Evolutionary conservation across 2,888 invertebrate genomes (phyloP).

Genomic region (Pammene aurita): DNA sequence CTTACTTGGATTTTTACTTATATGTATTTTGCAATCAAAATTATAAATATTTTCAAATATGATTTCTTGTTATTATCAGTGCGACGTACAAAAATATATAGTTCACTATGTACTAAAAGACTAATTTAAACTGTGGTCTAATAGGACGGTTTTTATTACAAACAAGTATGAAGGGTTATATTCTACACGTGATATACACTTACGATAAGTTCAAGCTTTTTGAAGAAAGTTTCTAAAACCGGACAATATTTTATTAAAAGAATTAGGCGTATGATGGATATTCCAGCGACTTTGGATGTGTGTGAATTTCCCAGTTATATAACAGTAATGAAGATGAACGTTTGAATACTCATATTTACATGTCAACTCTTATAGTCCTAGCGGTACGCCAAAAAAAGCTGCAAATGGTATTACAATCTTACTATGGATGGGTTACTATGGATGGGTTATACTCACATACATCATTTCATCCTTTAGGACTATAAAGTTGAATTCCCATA

Average conservation of each 20-base stretch:
- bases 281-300: conserved; percentile 44
- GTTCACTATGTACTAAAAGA: conserved; percentile 7
- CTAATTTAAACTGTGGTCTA: conserved; percentile 21
- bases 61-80: conserved; percentile 8
- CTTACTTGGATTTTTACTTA: background rate
- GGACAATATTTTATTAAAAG: conserved; percentile 25
- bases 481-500: no score
- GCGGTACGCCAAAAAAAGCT: no score
- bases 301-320: conserved; percentile 18
- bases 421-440: no score
- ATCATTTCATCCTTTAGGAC: no score
- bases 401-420: no score
- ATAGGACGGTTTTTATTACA: conserved; percentile 24
- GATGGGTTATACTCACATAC: no score
- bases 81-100: conserved; percentile 34
- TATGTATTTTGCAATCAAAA: background rate
- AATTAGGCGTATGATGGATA: conserved; percentile 52
- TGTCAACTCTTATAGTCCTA: conserved; percentile 49
- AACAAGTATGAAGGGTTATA: conserved; percentile 8
- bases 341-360: conserved; percentile 54
- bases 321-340: conserved; percentile 18
- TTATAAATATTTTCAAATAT: background rate
- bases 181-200: background rate
- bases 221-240: background rate
- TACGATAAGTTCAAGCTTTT: background rate